Evolutionary conservation across 2,888 invertebrate genomes (phyloP), one percentile per base, ranked within the genome.

Genomic region (Spilarctia lutea): DNA sequence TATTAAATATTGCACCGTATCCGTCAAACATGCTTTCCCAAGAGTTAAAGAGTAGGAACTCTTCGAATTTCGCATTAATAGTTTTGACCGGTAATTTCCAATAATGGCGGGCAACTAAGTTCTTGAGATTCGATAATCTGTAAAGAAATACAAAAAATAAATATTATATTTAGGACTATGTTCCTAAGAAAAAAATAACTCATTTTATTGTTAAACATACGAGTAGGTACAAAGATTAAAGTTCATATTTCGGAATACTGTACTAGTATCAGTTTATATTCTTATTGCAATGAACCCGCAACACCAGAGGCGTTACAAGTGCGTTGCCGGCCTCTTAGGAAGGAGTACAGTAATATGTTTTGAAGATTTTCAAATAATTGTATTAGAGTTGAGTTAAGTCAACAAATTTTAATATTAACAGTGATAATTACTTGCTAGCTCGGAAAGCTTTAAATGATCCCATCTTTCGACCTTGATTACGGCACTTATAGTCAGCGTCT

Each of bases 1-100:
- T 56, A 48, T 13, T 79, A 77, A 33, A 75, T 71, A 20, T 67
- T 1, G 87, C 92, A n/a, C 89, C 91, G 0, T 87, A 85, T 0
- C 92, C 92, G 63, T 92, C 81, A 66, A 95, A 94, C 74, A 95
- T 91, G 66, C 88, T 90, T 3, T 78, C 68, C 95, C 95, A 96
- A 0, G 94, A 92, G 7, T 89, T 81, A 66, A 94, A 94, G n/a
- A 95, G 80, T 3, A 84, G 39, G 20, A 93, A 87, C 3, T 88
- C 1, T 86, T 76, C 0, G 92, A 76, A 73, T 94, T 95, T 0
- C 86, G 87, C 0, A 95, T 63, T 63, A 18, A 71, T 71, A 13
- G 71, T 63, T 45, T 30, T 71, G 63, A 71, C 92, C 0, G 93
- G 92, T 0, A 91, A 73, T 10, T 88, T 56, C 67, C 88, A 84